Base-by-base conservation (phyloP, 2,888 invertebrate genomes). In the Drymonia ruficornis region DNA sequence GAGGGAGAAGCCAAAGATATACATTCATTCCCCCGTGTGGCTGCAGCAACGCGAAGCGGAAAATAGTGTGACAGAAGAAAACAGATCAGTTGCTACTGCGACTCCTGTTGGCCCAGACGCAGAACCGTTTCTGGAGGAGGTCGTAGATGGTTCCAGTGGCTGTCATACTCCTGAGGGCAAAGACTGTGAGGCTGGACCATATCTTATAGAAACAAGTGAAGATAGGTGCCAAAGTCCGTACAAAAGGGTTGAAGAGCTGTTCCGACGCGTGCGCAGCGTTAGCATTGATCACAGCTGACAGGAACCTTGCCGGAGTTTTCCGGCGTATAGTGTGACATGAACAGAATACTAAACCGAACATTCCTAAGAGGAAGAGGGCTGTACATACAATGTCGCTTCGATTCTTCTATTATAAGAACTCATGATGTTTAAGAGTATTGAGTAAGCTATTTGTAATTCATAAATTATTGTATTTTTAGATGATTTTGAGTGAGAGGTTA, bases 1-100 rank as follows among this genome's bases (percentile, higher is more conserved):
- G 53, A 80, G 90, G 59, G 92, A 92, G 57, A 80, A 94, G 62
- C 94, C 94, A 23, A 92, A 89, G 67, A 82, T 94, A 42, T 95
- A 95, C 76, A 91, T 86, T 61, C 93, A 94, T 72, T 95, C 95
- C 3, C 94, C 95, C 0, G 89, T 94, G 18, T 95, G 94, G 94
- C 72, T 94, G 48, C 87, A 94, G 0, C 94, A 94, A 74, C 85
- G 74, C 56, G 89, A 89, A 57, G 84, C 83, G 1, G 89, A 87
- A 60, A 68, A 73, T 19, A 79, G 76, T 4, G 78, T 74, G 1
- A 69, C 67, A 12, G 85, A 87, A 29, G 82, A 80, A 18, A 81
- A 69, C 36, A 80, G 69, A 52, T 77, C 71, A 1, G 74, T 76
- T 9, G 74, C 67, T 12, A 63, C 70, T 13, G 65, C 76, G 0